Conservation (phyloP, 2,797 vertebrate genomes). For the Discoglossus pictus region DNA sequence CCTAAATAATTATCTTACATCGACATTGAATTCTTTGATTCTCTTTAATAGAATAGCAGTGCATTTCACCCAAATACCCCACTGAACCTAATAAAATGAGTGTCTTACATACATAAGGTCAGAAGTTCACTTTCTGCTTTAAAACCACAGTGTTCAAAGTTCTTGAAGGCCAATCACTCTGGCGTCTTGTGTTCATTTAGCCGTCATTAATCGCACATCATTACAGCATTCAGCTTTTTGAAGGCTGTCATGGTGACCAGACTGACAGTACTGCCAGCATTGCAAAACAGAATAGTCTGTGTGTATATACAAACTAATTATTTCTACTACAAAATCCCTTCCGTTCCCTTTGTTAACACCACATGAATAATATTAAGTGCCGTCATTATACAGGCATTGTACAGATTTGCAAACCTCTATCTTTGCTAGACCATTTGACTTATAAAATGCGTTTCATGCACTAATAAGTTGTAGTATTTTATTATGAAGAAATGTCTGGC, state of each 20-base stretch:
- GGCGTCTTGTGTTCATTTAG: conserved; percentile 26
- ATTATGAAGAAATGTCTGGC: neutral
- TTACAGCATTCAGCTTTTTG: conserved; percentile 28
- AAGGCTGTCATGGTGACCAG: conserved; percentile 35
- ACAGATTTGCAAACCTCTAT: neutral
- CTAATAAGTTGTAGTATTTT: conserved; percentile 3
- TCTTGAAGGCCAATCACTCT: conserved; percentile 32
- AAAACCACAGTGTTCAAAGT: conserved; percentile 18
- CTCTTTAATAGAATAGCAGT: too few species aligned
- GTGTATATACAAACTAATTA: neutral
- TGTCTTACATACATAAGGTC: conserved; percentile 25
- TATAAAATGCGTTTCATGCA: neutral
- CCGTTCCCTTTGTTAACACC: neutral
- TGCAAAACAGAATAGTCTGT: neutral
- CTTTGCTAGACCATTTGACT: neutral
- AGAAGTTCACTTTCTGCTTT: conserved; percentile 17
- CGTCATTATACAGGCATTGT: neutral
- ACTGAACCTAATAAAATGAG: too few species aligned
- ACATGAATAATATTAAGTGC: neutral
- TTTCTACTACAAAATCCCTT: neutral
- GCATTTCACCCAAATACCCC: too few species aligned
- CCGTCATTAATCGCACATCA: conserved; percentile 29
- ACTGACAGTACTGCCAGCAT: conserved; percentile 15
- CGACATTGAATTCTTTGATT: too few species aligned
- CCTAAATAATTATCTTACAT: too few species aligned